A percentile compares a stretch with the other conserved stretches of the same genome.
phyloP scores from a whole-genome alignment of 1,140 invertebrate species.

The Tribolium madens region DNA sequence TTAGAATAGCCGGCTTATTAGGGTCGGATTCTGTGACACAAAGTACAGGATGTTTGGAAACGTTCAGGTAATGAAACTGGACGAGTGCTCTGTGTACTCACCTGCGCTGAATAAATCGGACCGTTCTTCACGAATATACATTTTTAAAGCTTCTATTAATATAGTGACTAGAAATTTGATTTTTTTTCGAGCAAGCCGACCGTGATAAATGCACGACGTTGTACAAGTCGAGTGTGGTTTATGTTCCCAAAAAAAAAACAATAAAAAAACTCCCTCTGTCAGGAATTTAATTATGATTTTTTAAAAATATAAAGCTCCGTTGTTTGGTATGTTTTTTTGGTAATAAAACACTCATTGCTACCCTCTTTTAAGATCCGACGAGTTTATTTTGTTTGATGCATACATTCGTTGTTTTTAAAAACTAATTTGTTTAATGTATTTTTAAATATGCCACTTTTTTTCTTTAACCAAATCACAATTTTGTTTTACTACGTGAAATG shows the following conservation, averaged over 20 bases:
- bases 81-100: conserved; percentile 49
- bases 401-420: conserved; percentile 18
- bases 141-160: conserved; percentile 8
- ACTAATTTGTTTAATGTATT: conserved; percentile 33
- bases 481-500: conserved; percentile 1
- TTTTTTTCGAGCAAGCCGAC: background rate
- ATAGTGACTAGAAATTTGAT: background rate
- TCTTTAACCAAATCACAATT: conserved; percentile 5
- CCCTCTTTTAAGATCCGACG: conserved; percentile 13
- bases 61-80: conserved; percentile 55
- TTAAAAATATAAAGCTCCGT: conserved; percentile 16
- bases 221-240: conserved; percentile 1
- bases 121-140: conserved; percentile 15
- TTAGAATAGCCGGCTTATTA: conserved; percentile 57
- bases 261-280: conserved; percentile 1
- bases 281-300: conserved; percentile 31
- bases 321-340: conserved; percentile 14
- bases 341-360: conserved; percentile 19
- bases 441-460: conserved; percentile 26
- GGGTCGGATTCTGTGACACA: conserved; percentile 55
- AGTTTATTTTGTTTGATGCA: conserved; percentile 13
- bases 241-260: background rate
- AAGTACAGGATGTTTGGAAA: conserved; percentile 59
- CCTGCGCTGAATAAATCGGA: conserved; percentile 42
- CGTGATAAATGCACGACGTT: background rate